These are phyloP conservation scores for Porites lutea DNA, from an alignment of 64 coral and sea anemone genomes.

Conservation along the genomic window DNA sequence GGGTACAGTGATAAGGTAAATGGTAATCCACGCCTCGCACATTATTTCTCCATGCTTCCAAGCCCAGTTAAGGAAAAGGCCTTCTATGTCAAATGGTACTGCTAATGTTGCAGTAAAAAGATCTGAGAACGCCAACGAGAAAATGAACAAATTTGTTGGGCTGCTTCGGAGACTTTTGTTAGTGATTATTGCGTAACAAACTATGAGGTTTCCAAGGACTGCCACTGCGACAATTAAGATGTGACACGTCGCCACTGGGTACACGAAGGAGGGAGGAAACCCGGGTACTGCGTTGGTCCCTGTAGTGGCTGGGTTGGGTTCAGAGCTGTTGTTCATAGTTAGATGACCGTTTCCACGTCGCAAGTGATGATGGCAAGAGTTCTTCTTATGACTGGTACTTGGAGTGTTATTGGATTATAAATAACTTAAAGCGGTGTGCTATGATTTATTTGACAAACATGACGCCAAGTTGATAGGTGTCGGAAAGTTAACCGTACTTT, in stretches of 20 bases:
- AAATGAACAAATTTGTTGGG: conserved; percentile 64
- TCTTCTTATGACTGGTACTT: background rate
- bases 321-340: background rate
- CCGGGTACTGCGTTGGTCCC: background rate
- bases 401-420: background rate
- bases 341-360: too few relatives aligned
- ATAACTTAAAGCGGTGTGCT: background rate
- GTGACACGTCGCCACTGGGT: conserved; percentile 58
- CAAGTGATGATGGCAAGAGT: too few relatives aligned
- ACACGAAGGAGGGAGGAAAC: conserved; percentile 33
- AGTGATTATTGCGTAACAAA: conserved; percentile 41
- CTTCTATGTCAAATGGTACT: conserved; percentile 74
- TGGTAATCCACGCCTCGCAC: conserved; percentile 76
- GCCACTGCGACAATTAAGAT: conserved; percentile 35
- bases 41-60: conserved; percentile 75
- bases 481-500: conserved; percentile 6
- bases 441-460: background rate
- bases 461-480: background rate
- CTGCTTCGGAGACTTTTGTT: conserved; percentile 32
- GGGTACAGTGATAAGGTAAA: conserved; percentile 76
- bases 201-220: conserved; percentile 27
- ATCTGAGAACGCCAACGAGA: conserved; percentile 57
- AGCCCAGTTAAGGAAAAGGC: conserved; percentile 10
- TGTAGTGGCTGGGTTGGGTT: background rate
- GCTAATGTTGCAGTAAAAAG: conserved; percentile 12